A percentile compares a stretch with the other conserved stretches of the same genome.
phyloP scores from a whole-genome alignment of 2,113 vertebrate genomes.

The Ictidomys tridecemlineatus region DNA sequence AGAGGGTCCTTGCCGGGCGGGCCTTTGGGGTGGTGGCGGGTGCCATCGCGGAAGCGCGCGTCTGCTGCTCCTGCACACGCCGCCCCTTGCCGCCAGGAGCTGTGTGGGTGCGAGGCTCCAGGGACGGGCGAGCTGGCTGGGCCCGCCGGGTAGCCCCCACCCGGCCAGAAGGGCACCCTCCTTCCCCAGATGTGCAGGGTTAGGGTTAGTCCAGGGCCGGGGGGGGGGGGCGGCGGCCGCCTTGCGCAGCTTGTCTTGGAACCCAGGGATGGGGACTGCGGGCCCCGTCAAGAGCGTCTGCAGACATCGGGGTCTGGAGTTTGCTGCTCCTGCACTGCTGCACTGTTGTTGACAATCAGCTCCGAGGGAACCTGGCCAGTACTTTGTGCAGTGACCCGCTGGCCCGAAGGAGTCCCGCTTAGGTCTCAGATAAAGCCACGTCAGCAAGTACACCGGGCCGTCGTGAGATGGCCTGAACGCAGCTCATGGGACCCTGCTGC shows the following conservation, averaged over 20 bases:
- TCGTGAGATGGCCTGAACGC: background rate
- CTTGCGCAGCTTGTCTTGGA: background rate
- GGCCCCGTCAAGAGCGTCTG: background rate
- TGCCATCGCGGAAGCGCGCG: no score
- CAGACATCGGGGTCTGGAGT: background rate
- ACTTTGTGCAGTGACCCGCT: background rate
- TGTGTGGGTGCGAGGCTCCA: no score
- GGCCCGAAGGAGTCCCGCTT: background rate
- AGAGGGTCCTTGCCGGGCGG: no score
- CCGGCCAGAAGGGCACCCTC: no score
- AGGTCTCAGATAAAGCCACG: conserved; percentile 58
- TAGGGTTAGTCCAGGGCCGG: background rate
- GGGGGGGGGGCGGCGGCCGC: background rate
- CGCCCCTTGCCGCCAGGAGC: no score
- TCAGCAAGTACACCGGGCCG: conserved; percentile 8
- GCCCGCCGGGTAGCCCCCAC: no score
- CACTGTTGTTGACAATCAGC: background rate
- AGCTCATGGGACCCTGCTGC: background rate
- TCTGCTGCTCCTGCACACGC: no score
- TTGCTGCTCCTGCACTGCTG: background rate
- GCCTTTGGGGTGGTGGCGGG: no score
- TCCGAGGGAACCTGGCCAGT: background rate
- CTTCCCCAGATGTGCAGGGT: background rate
- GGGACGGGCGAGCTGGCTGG: no score
- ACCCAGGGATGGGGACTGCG: background rate